A percentile compares a stretch with the other conserved stretches of the same genome.
Evolutionary conservation across 2,888 invertebrate genomes (phyloP).

Genomic region (Synanthedon tipuliformis): DNA sequence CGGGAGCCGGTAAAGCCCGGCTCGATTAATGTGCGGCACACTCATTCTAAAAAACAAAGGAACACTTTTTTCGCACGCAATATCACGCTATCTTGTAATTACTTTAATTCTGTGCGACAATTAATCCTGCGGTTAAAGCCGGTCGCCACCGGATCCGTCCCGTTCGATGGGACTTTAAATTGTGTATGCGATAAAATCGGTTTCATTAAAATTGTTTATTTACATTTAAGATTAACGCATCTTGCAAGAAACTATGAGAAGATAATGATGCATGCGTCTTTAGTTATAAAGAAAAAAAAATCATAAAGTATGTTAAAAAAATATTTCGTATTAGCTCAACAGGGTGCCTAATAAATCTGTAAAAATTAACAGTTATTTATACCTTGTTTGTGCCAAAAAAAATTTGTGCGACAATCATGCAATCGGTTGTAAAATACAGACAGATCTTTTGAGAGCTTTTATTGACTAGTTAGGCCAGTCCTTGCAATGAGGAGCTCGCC

Average conservation of each 20-base stretch:
- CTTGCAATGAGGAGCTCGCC: no score
- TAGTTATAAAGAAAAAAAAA: background rate
- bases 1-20: background rate
- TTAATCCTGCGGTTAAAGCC: constrained; percentile 30
- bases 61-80: constrained; percentile 23
- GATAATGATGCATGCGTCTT: background rate
- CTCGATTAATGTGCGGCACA: background rate
- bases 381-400: no score
- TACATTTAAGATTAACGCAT: constrained; percentile 3
- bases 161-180: constrained; percentile 16
- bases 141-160: constrained; percentile 30
- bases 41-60: constrained; percentile 13
- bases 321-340: background rate
- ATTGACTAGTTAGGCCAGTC: no score
- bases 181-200: constrained; percentile 32
- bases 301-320: background rate
- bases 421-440: no score
- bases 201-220: constrained; percentile 30
- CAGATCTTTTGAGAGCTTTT: no score
- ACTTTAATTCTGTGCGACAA: constrained; percentile 31
- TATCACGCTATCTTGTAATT: constrained; percentile 23
- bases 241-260: background rate
- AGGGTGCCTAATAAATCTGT: no score
- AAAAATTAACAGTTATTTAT: no score
- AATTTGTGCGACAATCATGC: no score